phyloP scores from a whole-genome alignment of 2,888 invertebrate species.

The Augochlorella aurata region DNA sequence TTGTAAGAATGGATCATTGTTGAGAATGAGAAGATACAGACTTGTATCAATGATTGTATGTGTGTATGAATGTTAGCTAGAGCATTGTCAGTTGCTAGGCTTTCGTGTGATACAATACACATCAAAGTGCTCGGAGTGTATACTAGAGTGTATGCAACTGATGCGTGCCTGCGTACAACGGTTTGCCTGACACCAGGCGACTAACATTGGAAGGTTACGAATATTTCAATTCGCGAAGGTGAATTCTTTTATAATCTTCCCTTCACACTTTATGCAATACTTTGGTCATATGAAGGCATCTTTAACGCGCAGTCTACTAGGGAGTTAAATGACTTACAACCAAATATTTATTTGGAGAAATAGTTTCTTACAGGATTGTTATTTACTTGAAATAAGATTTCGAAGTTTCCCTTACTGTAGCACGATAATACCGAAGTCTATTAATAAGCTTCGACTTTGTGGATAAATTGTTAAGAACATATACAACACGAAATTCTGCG shows the following conservation, averaged over 20 bases:
- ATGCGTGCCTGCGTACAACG: neutral
- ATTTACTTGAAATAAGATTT: too few species aligned
- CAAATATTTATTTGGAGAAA: neutral
- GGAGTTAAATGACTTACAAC: neutral
- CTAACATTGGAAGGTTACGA: neutral
- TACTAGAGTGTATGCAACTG: neutral
- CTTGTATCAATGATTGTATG: neutral
- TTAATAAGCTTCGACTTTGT: too few species aligned
- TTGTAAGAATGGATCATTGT: neutral
- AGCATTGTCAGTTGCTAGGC: too few species aligned
- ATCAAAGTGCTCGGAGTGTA: neutral
- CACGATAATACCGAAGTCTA: too few species aligned
- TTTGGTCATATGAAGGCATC: neutral
- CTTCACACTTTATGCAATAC: neutral
- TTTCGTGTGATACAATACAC: neutral
- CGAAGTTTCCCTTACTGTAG: too few species aligned
- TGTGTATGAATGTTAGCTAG: too few species aligned
- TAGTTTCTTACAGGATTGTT: neutral
- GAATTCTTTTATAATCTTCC: neutral
- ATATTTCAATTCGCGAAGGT: neutral
- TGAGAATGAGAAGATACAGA: neutral
- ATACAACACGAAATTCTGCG: neutral
- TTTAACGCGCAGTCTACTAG: neutral
- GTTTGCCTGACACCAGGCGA: neutral
- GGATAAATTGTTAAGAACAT: neutral